Evolutionary conservation across 2,888 invertebrate genomes (phyloP), one percentile per base, ranked within the genome.

Genomic region (Chrysomela aeneicollis): DNA sequence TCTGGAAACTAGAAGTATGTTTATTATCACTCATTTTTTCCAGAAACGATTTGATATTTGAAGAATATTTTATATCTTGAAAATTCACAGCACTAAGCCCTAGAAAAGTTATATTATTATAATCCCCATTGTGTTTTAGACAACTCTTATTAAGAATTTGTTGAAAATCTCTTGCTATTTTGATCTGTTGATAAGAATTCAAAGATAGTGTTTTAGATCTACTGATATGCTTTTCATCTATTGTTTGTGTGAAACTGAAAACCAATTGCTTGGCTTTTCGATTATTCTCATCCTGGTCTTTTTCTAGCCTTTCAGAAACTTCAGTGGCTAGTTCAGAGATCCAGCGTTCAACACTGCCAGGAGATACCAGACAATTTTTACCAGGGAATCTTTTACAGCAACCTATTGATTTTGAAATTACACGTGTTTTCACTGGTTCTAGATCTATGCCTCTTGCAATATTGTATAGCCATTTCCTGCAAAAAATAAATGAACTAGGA

Each of bases 371-470:
- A 9, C 92, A 90, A 71, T 88, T 87, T 76, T 88, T 89, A 0
- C 96, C 98, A 2, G 90, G 89, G 80, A 98, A 97, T 77, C 94
- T 94, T 83, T 98, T 98, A 79, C 95, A 94, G 77, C 97, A 97
- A 0, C 97, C 98, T 74, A 98, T 95, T 60, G 96, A 97, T 82
- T 97, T 97, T 0, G 95, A 87, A 60, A 95, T 87, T 67, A 94
- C 89, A 70, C 95, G 87, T 0, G 91, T 88, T 66, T 88, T 90
- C 0, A 98, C 97, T 10, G 92, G 90, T 77, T 98, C 98, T 68
- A 89, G 82, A 78, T 98, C 96, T 60, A 93, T 88, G 1, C 98
- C 98, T 67, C 91, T 87, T 2, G 93, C 92, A 67, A 97, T 89
- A 74, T 93, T 89, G 80, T 91, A 92, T 22, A 97, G 79, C 95